phyloP scores from a whole-genome alignment of 2,113 vertebrate genomes.

The Callipepla squamata region DNA sequence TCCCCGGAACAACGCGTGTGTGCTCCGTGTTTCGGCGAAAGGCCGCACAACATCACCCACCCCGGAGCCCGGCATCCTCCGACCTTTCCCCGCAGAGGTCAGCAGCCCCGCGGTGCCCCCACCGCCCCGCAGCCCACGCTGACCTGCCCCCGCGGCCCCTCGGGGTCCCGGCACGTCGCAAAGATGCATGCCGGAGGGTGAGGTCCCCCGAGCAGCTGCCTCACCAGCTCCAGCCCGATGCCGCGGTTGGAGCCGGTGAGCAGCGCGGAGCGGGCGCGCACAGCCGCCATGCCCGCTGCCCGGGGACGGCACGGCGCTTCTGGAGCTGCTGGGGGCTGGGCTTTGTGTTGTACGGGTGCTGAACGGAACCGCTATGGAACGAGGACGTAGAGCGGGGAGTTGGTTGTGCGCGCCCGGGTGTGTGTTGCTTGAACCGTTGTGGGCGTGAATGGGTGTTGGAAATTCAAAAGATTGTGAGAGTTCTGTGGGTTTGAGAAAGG shows the following conservation, averaged over 20 bases:
- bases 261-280: background rate
- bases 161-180: constrained; percentile 66
- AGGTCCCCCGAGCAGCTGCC: constrained; percentile 39
- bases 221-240: constrained; percentile 69
- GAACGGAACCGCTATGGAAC: background rate
- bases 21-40: background rate
- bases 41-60: background rate
- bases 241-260: constrained; percentile 73
- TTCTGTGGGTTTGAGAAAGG: background rate
- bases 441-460: background rate
- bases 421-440: background rate
- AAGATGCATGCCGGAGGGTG: constrained; percentile 59
- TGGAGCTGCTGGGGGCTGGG: background rate
- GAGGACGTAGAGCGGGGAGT: background rate
- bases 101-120: background rate
- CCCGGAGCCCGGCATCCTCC: too few relatives aligned
- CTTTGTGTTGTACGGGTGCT: background rate
- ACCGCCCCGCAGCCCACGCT: background rate
- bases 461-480: background rate
- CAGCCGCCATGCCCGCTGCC: background rate
- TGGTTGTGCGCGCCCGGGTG: fast-evolving
- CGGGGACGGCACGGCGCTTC: background rate
- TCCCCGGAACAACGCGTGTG: background rate
- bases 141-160: constrained; percentile 61
- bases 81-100: background rate